Percentiles rank a stretch among this genome's conserved stretches.
Evolutionary conservation across 2,113 vertebrate species (phyloP).

Genomic region (Salvelinus namaycush): DNA sequence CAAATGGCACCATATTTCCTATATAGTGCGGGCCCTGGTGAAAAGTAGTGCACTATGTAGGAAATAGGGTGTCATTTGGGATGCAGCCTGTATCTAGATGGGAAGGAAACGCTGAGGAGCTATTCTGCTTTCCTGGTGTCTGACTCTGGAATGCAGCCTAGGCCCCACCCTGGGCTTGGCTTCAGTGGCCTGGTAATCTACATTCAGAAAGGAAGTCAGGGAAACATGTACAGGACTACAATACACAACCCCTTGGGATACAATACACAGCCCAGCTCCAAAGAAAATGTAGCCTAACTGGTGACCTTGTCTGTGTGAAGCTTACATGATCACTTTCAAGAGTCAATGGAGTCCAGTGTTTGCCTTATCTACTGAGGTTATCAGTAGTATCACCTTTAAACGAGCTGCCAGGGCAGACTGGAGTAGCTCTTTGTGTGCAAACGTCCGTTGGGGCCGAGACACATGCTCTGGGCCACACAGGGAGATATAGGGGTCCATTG

Average conservation of each 20-base stretch:
- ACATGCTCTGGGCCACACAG: conserved; percentile 51
- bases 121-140: conserved; percentile 43
- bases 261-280: background rate
- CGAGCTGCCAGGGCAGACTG: conserved; percentile 42
- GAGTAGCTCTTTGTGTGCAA: conserved; percentile 30
- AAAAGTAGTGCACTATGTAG: too few relatives aligned
- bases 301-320: conserved; percentile 10
- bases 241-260: too few relatives aligned
- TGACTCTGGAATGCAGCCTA: conserved; percentile 54
- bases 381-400: conserved; percentile 56
- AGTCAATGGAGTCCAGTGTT: conserved; percentile 25
- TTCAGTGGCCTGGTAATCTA: too few relatives aligned
- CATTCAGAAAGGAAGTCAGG: conserved; percentile 13
- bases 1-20: conserved; percentile 17
- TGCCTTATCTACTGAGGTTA: conserved; percentile 25
- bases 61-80: background rate
- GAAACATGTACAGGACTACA: background rate
- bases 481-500: conserved; percentile 11
- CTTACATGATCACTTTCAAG: background rate
- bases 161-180: conserved; percentile 34
- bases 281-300: conserved; percentile 9
- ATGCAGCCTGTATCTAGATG: background rate
- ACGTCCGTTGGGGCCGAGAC: conserved; percentile 20
- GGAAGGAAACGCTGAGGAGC: conserved; percentile 56
- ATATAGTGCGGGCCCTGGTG: background rate